A percentile compares a stretch with the other conserved stretches of the same genome.
These are phyloP conservation scores for Lycocerus yunnanus DNA, from an alignment of 2,888 invertebrate genomes.

Conservation along the genomic window DNA sequence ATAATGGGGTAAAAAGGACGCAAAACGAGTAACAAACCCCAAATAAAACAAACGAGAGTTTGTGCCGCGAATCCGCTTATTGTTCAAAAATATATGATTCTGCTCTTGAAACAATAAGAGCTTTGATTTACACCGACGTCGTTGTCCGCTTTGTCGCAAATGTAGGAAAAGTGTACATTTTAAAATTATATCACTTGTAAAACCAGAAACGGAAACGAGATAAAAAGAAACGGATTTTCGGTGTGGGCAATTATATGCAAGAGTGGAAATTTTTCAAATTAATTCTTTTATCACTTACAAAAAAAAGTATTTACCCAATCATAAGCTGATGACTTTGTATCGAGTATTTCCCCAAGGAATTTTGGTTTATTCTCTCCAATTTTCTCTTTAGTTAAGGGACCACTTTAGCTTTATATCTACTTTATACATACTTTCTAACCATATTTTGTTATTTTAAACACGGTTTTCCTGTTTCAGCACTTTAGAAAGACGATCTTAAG, in stretches of 20 bases:
- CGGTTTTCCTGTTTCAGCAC: slow-evolving; percentile 9
- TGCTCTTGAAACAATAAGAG: slow-evolving; percentile 44
- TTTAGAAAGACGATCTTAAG: background rate
- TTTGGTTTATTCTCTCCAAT: slow-evolving; percentile 19
- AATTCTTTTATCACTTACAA: background rate
- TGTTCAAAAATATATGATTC: slow-evolving; percentile 38
- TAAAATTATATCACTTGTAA: slow-evolving; percentile 48
- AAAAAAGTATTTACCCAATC: slow-evolving; percentile 9
- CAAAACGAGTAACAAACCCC: slow-evolving; percentile 17
- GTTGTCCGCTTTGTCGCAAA: slow-evolving; percentile 31
- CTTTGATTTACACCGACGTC: slow-evolving; percentile 45
- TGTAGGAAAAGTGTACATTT: slow-evolving; percentile 44
- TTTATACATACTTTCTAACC: slow-evolving; percentile 13
- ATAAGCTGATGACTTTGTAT: slow-evolving; percentile 24
- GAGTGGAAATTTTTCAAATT: background rate
- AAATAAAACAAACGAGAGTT: slow-evolving; percentile 26
- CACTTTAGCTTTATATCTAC: slow-evolving; percentile 17
- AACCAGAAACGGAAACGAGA: slow-evolving; percentile 44
- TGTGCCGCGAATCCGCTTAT: slow-evolving; percentile 24
- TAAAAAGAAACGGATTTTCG: slow-evolving; percentile 34
- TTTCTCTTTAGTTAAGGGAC: slow-evolving; percentile 22
- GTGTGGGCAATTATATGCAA: background rate
- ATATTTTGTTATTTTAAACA: slow-evolving; percentile 14
- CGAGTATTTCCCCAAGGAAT: slow-evolving; percentile 18
- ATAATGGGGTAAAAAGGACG: slow-evolving; percentile 24